Conservation (phyloP, 2,797 vertebrate species). For the Protosalanx chinensis region DNA sequence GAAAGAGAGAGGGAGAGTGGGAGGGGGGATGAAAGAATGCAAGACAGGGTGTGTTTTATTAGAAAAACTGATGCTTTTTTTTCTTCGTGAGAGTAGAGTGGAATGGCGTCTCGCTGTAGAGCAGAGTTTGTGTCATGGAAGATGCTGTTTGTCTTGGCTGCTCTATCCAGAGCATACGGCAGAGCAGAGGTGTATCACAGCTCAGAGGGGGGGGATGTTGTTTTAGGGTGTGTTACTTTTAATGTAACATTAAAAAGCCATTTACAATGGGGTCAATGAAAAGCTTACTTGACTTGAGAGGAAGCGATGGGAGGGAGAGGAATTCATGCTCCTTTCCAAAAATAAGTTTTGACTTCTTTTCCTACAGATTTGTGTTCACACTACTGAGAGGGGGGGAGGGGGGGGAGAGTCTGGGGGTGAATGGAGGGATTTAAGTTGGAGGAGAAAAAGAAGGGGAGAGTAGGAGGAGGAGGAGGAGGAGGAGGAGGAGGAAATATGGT, state of each 20-base stretch:
- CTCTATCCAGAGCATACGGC: constrained; percentile 32
- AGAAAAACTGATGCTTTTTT: constrained; percentile 60
- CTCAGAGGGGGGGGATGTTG: constrained; percentile 22
- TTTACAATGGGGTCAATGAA: constrained; percentile 77
- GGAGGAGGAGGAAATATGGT: constrained; percentile 71
- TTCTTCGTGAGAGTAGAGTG: constrained; percentile 41
- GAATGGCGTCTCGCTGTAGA: constrained; percentile 44
- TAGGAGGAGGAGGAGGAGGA: constrained; percentile 61
- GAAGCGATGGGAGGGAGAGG: constrained; percentile 74
- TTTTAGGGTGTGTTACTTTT: constrained; percentile 64
- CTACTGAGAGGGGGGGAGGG: constrained; percentile 62
- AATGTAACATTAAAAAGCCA: constrained; percentile 73
- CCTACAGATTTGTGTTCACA: constrained; percentile 75
- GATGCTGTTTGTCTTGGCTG: constrained; percentile 52
- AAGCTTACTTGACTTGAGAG: constrained; percentile 73
- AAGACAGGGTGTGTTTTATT: constrained; percentile 65
- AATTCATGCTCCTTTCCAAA: constrained; percentile 74
- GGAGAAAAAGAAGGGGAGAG: constrained; percentile 58
- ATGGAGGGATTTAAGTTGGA: constrained; percentile 69
- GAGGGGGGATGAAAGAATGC: constrained; percentile 49
- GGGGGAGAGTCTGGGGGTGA: constrained; percentile 62
- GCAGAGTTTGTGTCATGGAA: constrained; percentile 41
- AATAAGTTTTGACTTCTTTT: constrained; percentile 74
- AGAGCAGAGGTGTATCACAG: constrained; percentile 7
- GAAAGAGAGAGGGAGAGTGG: constrained; percentile 22